A percentile compares a stretch with the other conserved stretches of the same genome.
Evolutionary conservation across 2,113 vertebrate genomes (phyloP).

Genomic region (Sorex fumeus): DNA sequence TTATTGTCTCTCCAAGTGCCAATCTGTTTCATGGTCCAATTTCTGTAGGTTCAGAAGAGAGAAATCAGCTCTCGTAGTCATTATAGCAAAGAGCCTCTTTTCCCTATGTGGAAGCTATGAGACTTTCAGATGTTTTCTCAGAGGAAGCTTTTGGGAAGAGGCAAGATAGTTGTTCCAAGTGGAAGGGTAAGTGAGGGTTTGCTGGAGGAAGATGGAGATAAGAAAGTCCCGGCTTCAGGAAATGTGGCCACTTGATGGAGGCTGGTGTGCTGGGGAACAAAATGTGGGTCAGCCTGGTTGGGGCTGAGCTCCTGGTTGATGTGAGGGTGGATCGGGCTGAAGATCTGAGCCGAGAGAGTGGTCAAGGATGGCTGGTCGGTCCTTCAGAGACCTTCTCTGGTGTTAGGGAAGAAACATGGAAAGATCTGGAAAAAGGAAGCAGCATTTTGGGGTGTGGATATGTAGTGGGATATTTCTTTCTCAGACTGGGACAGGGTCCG

Average conservation of each 20-base stretch:
- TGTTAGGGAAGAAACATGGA: background rate
- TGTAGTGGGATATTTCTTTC: background rate
- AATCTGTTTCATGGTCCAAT: too few species aligned
- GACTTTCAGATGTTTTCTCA: constrained; percentile 3
- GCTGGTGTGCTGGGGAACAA: background rate
- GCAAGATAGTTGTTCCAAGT: background rate
- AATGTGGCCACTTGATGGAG: background rate
- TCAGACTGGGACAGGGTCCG: background rate
- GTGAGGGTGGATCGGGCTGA: background rate
- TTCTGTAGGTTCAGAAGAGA: too few species aligned
- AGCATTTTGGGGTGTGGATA: background rate
- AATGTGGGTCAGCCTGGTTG: background rate
- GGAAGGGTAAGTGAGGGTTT: background rate
- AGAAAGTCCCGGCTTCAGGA: background rate
- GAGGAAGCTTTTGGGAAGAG: background rate
- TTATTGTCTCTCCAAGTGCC: too few species aligned
- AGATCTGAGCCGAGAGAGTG: too few species aligned
- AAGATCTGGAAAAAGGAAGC: background rate
- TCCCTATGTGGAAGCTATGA: background rate
- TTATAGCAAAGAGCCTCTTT: background rate
- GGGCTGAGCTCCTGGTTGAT: background rate
- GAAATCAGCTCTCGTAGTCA: too few species aligned
- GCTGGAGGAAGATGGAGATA: background rate
- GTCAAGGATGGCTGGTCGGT: background rate
- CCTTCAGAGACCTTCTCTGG: background rate